Evolutionary conservation across 2,797 vertebrate species (phyloP), one percentile per base, ranked within the genome.

Genomic region (Enteromius paludinosus): DNA sequence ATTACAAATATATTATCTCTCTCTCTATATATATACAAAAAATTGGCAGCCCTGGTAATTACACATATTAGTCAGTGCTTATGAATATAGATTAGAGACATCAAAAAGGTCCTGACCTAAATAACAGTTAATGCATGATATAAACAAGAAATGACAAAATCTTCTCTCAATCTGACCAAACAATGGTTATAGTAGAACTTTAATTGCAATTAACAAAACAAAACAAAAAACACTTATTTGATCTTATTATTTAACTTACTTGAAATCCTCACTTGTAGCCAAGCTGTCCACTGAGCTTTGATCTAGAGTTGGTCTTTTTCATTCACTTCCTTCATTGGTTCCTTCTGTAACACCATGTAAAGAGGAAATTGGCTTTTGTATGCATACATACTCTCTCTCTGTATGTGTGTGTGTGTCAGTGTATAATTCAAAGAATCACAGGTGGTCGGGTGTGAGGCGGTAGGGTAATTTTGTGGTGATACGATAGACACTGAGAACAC

Each of bases 161-260:
- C 10, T 43, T 59, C 8, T 2, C 4, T 43, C 14, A 45, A 64
- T 38, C 38, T 76, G 17, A 33, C 11, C 25, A 11, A 62, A 33
- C 11, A 20, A 33, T 30, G 41, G 14, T 41, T 66, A 66, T 52
- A n/a, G 2, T 23, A 38, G n/a, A 38, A 10, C 0, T 2, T 25
- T 41, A 41, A 56, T 41, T 56, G 7, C 71, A 38, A 15, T 56
- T 0, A 74, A 74, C 7, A 74, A 59, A 17, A 23, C 6, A 52
- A 52, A 20, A 56, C 11, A 41, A 14, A n/a, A n/a, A n/a, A n/a
- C n/a, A n/a, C n/a, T n/a, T n/a, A n/a, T n/a, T n/a, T n/a, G n/a
- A n/a, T n/a, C n/a, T n/a, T n/a, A n/a, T n/a, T n/a, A n/a, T n/a
- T 81, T 35, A 28, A 72, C 79, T 62, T 72, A 81, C 79, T 47